Base-by-base conservation (phyloP, 2,797 vertebrate genomes). In the Loriculus beryllinus region DNA sequence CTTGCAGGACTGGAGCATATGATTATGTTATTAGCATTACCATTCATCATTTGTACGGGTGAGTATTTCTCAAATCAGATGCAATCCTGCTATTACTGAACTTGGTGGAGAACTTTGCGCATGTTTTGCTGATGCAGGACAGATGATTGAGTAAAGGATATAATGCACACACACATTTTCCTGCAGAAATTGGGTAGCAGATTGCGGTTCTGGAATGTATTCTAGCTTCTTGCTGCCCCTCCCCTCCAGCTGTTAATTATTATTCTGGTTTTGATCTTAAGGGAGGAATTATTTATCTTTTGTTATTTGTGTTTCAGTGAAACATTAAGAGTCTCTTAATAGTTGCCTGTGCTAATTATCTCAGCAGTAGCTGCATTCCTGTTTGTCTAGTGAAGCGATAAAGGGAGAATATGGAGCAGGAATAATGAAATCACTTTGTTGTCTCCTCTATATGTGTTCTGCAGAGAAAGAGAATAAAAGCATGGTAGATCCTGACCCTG, bases 261-360 rank as follows among this genome's bases (percentile, higher is more conserved):
- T 78, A 35, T 91, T 86, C 42, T 93, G 49, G 35, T 83, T 95
- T 92, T 65, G 69, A 69, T 90, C 84, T 81, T 92, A 59, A 83
- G 79, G 88, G 86, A 94, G 76, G 82, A 85, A 89, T 92, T 91
- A 91, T 93, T 94, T 94, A 69, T 95, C 72, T 90, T 95, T 72
- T 81, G 31, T 54, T 94, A 17, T 91, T 81, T 92, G 72, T 93
- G 77, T 94, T 93, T 85, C 59, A 56, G 57, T 52, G 77, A 78
- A 93, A 96, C 33, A 88, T 86, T 93, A 93, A 62, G 76, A 87
- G 71, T 80, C 76, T 94, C 84, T 69, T 86, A 62, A 86, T 93
- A 95, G 88, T 92, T 93, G 69, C 80, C 76, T 86, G 25, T 82
- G 63, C 76, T 91, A 89, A 93, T 95, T 86, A 76, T 62, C 76